Evolutionary conservation across 2,797 vertebrate species (phyloP).

Genomic region (Champsocephalus gunnari): DNA sequence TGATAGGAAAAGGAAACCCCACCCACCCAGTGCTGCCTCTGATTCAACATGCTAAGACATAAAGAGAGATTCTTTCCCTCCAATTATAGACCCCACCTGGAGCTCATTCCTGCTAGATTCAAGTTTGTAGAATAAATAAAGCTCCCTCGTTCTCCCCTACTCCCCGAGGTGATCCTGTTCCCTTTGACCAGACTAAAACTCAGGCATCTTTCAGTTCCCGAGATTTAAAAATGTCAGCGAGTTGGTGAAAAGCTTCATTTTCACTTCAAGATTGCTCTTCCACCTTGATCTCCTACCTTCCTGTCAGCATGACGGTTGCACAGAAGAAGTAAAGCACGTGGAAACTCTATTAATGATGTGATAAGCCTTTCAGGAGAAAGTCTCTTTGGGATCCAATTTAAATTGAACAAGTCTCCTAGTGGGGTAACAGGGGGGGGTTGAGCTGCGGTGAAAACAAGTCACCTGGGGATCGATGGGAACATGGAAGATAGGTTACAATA

Average conservation of each 20-base stretch:
- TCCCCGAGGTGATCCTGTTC: slow-evolving; percentile 23
- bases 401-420: slow-evolving; percentile 43
- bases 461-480: slow-evolving; percentile 46
- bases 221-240: slow-evolving; percentile 36
- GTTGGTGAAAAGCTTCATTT: slow-evolving; percentile 36
- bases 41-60: neutral
- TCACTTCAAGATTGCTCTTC: slow-evolving; percentile 28
- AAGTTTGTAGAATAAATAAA: slow-evolving; percentile 32
- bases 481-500: slow-evolving; percentile 13
- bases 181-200: slow-evolving; percentile 46
- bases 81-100: slow-evolving; percentile 7
- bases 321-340: slow-evolving; percentile 11
- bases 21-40: neutral
- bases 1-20: neutral
- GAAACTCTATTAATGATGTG: slow-evolving; percentile 40
- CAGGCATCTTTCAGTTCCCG: slow-evolving; percentile 15
- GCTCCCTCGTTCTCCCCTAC: slow-evolving; percentile 3
- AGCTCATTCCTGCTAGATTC: slow-evolving; percentile 16
- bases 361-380: slow-evolving; percentile 40
- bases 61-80: neutral
- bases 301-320: slow-evolving; percentile 19
- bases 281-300: slow-evolving; percentile 5
- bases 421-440: neutral
- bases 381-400: slow-evolving; percentile 53
- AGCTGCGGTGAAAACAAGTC: slow-evolving; percentile 16